Base-by-base conservation (phyloP, 2,113 vertebrate genomes). In the Sceloporus undulatus region DNA sequence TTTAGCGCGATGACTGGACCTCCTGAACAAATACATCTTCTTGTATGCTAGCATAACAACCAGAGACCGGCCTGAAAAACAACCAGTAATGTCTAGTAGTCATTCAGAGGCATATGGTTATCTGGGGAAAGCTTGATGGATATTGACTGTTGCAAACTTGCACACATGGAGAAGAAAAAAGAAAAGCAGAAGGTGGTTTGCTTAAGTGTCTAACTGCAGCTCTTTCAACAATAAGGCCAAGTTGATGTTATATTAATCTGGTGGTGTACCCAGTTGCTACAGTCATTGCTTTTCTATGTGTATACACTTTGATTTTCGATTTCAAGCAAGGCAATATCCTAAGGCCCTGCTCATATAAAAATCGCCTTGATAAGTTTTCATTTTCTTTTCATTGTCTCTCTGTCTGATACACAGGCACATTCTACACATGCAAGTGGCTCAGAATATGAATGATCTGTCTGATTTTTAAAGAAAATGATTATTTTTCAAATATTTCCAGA, bases 1-100 rank as follows among this genome's bases (percentile, higher is more conserved):
- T 97, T 97, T 97, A 96, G 93, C 29, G 0, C 93, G 93, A 94
- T 95, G 95, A 95, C 94, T 95, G 94, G 93, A 96, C 94, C 87
- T 92, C 88, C 94, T 96, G 92, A 96, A 94, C 95, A 97, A 97
- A 97, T 93, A 96, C 80, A 90, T 94, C 91, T 94, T 68, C 74
- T 85, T 91, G 84, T 88, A 96, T 62, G 71, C 91, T 81, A 95
- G 87, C 89, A 89, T 90, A 94, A 94, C 85, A 93, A 94, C 89
- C 54, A 75, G 85, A 87, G 82, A 66, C 74, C 88, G 91, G 82
- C 21, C 81, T 90, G 73, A 56, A 92, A 92, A 92, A 85, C 0
- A n/a, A 85, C 29, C 77, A 82, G 48, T 90, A 92, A 48, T 29
- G 79, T 86, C 82, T 90, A 90, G 8, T 27, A 71, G 11, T 34